Conservation (phyloP, 2,797 vertebrate genomes). For the Hozukius guyotensis region DNA sequence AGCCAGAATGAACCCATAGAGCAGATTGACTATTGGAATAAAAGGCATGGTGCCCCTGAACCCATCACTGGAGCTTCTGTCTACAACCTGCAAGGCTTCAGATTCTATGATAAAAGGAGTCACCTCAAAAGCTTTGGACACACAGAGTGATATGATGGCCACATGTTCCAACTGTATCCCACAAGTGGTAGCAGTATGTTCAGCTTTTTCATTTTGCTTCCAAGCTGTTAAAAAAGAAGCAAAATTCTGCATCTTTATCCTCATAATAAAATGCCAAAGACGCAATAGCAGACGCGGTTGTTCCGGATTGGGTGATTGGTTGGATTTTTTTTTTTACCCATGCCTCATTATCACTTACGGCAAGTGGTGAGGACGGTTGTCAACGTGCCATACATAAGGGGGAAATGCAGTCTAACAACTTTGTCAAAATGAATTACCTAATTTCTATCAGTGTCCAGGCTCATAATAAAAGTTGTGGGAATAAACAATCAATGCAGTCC, state of each 20-base stretch:
- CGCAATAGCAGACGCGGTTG: constrained; percentile 52
- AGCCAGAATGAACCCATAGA: constrained; percentile 17
- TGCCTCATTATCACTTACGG: constrained; percentile 48
- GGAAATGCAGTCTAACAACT: constrained; percentile 39
- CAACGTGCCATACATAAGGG: not conserved
- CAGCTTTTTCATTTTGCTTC: not conserved
- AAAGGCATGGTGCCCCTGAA: not conserved
- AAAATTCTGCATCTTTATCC: not conserved
- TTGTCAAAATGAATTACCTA: not conserved
- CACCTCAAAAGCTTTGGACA: constrained; percentile 26
- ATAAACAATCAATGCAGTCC: not conserved
- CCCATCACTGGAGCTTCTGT: not conserved
- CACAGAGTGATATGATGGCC: not conserved
- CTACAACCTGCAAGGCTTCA: not conserved
- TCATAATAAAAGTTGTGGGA: constrained; percentile 51
- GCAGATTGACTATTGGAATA: not conserved
- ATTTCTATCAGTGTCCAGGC: not conserved
- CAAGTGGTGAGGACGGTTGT: constrained; percentile 17
- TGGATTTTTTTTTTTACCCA: constrained; percentile 25
- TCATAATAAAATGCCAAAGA: constrained; percentile 37
- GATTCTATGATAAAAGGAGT: constrained; percentile 3
- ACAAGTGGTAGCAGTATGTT: constrained; percentile 37
- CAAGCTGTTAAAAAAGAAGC: not conserved
- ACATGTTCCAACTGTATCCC: constrained; percentile 27
- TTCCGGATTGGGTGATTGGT: constrained; percentile 37